Evolutionary conservation across 2,113 vertebrate species (phyloP).

Genomic region (Accipiter cooperii): DNA sequence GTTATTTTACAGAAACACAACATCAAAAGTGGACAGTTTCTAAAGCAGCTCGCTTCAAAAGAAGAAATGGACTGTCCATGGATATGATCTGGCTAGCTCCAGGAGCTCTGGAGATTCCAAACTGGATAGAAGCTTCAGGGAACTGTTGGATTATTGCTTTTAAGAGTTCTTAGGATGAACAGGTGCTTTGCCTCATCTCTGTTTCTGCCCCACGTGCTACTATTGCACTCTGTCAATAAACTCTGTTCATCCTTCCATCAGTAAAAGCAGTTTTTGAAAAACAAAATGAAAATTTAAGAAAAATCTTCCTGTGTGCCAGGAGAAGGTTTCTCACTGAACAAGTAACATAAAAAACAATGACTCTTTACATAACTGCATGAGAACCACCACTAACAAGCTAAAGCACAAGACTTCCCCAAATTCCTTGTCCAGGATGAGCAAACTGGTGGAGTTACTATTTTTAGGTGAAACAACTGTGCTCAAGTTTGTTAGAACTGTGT

Average conservation of each 20-base stretch:
- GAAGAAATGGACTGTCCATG: not conserved
- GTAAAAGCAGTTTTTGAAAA: not conserved
- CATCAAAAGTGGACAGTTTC: not conserved
- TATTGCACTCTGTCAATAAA: not conserved
- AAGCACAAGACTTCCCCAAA: not conserved
- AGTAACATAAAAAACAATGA: not conserved
- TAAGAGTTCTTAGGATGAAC: not conserved
- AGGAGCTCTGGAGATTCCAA: not conserved
- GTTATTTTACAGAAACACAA: not conserved
- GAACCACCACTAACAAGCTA: not conserved
- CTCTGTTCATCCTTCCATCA: not conserved
- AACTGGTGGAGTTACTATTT: not conserved
- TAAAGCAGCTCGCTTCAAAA: not conserved
- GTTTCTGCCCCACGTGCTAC: rapidly evolving
- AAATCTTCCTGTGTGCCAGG: not conserved
- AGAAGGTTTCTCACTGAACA: not conserved
- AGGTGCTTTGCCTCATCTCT: not conserved
- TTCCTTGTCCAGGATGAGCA: not conserved
- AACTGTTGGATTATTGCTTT: not conserved
- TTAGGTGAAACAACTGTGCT: not conserved
- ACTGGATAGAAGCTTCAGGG: not conserved
- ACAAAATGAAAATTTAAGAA: not conserved
- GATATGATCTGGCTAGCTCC: not conserved
- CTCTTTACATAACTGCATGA: not conserved
- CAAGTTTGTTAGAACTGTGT: not conserved